Base-by-base conservation (phyloP, 2,797 vertebrate species). In the Oceanodroma leucorhoa region DNA sequence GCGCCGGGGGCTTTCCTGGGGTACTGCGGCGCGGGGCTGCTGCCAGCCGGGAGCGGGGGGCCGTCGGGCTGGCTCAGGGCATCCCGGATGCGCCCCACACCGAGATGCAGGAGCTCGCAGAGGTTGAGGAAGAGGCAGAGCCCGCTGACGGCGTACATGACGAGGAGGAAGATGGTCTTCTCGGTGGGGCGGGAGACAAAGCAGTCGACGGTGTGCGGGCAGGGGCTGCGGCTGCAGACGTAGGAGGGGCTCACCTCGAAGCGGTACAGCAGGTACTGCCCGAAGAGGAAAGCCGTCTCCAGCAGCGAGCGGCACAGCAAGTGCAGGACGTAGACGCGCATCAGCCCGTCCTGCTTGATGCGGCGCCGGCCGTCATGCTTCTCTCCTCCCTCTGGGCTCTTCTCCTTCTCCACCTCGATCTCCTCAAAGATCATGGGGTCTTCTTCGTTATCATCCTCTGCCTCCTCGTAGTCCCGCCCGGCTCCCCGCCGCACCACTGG, bases 101-200 rank as follows among this genome's bases (percentile, higher is more conserved):
- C 98, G 11, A 99, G 87, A 40, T 99, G 99, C 73, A 99, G 17
- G 19, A 99, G 98, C 94, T 99, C 99, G 0, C 98, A 97, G 75
- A 98, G 1, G 60, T 98, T 99, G 92, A 99, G 98, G 73, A 98
- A 83, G 82, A 99, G 97, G 95, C 99, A 99, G 92, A 99, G 98
- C 53, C 98, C 97, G 0, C 98, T 99, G 82, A 99, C 98, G 0
- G 98, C 98, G 1, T 99, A 99, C 99, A 99, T 99, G 90, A 99
- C 96, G 66, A 98, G 95, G 65, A 99, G 97, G 95, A 99, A 99
- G 96, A 99, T 98, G 29, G 98, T 99, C 96, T 99, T 99, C 97
- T 99, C 99, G 0, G 99, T 99, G 85, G 99, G 99, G 7, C 99
- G 98, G 94, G 99, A 99, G 89, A 99, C 98, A 8, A 99, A 99